These are phyloP conservation scores for Platichthys flesus DNA, from an alignment of 2,113 vertebrate species.

Conservation along the genomic window DNA sequence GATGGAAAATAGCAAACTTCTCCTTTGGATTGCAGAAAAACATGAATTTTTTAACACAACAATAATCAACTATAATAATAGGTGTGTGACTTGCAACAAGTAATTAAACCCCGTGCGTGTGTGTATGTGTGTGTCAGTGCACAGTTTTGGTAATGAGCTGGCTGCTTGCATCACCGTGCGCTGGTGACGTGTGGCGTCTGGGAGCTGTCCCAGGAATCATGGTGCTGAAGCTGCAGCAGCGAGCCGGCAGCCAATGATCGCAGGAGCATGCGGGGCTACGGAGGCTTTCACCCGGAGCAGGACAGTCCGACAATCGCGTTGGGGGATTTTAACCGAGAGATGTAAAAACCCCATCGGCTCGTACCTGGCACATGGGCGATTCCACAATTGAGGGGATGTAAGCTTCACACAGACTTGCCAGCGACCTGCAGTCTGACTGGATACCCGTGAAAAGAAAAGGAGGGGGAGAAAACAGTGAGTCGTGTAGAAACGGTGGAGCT, in stretches of 20 bases:
- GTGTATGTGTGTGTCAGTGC: conserved; percentile 7
- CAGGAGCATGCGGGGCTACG: conserved; percentile 59
- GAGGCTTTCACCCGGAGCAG: conserved; percentile 64
- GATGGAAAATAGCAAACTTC: background rate
- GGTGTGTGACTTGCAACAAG: conserved; percentile 1
- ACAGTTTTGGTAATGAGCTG: conserved; percentile 60
- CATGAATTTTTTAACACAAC: conserved; percentile 7
- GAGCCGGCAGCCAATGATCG: conserved; percentile 75
- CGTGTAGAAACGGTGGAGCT: conserved; percentile 59
- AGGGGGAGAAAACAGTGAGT: conserved; percentile 45
- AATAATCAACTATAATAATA: conserved; percentile 1
- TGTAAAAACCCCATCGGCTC: conserved; percentile 40
- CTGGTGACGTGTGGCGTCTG: conserved; percentile 79
- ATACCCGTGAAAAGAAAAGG: conserved; percentile 26
- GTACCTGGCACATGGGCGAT: conserved; percentile 28
- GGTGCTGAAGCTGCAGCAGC: conserved; percentile 84
- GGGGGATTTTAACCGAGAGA: conserved; percentile 61
- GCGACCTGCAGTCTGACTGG: conserved; percentile 65
- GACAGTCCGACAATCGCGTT: conserved; percentile 67
- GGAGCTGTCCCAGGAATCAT: conserved; percentile 84
- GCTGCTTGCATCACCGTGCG: conserved; percentile 78
- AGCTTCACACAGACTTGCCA: conserved; percentile 46
- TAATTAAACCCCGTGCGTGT: background rate
- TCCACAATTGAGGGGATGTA: conserved; percentile 45
- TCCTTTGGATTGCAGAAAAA: background rate